Evolutionary conservation across 2,888 invertebrate species (phyloP).

Genomic region (Xanthia togata): DNA sequence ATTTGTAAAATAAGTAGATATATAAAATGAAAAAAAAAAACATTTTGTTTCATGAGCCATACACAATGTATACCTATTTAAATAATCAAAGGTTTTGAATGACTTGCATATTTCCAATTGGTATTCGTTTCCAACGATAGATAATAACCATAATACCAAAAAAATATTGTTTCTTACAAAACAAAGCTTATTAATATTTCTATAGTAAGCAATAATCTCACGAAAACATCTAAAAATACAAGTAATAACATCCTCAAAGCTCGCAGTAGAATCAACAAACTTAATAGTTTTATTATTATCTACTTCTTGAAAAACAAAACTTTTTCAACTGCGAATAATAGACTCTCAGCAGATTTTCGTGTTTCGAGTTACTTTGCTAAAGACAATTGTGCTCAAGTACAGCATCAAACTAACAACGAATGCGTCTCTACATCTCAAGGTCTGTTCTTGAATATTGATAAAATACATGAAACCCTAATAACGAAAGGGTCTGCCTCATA

Average conservation of each 20-base stretch:
- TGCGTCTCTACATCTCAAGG: background rate
- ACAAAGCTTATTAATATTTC: background rate
- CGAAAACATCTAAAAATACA: background rate
- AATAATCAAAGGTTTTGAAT: background rate
- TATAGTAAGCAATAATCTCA: background rate
- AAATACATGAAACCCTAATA: slow-evolving; percentile 17
- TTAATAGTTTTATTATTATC: background rate
- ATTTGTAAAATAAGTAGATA: background rate
- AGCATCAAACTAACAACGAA: slow-evolving; percentile 8
- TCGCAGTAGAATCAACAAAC: background rate
- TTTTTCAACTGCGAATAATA: background rate
- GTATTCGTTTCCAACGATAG: background rate
- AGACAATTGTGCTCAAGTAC: slow-evolving; percentile 9
- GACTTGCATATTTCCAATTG: background rate
- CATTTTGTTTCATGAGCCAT: background rate
- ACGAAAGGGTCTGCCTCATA: background rate
- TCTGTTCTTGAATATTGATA: slow-evolving; percentile 8
- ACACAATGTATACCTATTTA: background rate
- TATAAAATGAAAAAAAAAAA: background rate
- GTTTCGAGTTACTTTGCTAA: slow-evolving; percentile 12
- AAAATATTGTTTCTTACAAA: background rate
- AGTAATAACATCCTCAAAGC: background rate
- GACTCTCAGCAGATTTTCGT: background rate
- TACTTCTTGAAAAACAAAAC: background rate
- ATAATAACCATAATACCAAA: background rate